phyloP scores from a whole-genome alignment of 2,888 invertebrate species.

The Eugnorisma glareosa region DNA sequence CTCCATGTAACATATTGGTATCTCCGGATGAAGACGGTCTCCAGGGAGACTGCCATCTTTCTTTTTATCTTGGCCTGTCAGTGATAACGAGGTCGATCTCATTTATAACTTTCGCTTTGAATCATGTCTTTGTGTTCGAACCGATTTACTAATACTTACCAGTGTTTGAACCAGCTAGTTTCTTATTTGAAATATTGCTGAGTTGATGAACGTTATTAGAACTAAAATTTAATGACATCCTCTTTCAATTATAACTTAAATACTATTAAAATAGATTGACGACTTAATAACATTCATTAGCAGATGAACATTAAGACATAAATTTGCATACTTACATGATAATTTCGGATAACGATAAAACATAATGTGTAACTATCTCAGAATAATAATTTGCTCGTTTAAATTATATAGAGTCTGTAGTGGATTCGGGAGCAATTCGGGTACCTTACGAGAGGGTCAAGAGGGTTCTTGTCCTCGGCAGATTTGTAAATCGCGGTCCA shows the following conservation, averaged over 20 bases:
- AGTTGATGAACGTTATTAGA: neutral
- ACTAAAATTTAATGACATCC: constrained; percentile 36
- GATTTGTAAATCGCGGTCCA: constrained; percentile 85
- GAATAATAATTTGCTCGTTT: constrained; percentile 37
- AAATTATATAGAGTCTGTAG: constrained; percentile 67
- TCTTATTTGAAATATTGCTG: constrained; percentile 6
- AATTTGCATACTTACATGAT: constrained; percentile 20
- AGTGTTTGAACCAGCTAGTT: neutral
- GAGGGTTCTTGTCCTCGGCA: constrained; percentile 79
- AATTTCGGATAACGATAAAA: constrained; percentile 2
- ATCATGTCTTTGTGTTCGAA: constrained; percentile 59
- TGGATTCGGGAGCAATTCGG: constrained; percentile 64
- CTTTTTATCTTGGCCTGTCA: constrained; percentile 77
- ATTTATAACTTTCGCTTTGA: constrained; percentile 74
- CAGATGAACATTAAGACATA: constrained; percentile 23
- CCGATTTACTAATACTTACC: constrained; percentile 24
- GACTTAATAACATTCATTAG: constrained; percentile 37
- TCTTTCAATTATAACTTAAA: constrained; percentile 22
- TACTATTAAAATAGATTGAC: constrained; percentile 37
- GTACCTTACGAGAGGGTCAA: constrained; percentile 75
- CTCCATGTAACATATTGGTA: constrained; percentile 57
- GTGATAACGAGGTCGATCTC: constrained; percentile 78
- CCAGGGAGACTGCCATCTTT: constrained; percentile 76
- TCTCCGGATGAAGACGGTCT: constrained; percentile 69
- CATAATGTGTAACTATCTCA: constrained; percentile 5